These are phyloP conservation scores for Teleopsis dalmanni DNA, from an alignment of 1,140 invertebrate genomes.

Conservation along the genomic window DNA sequence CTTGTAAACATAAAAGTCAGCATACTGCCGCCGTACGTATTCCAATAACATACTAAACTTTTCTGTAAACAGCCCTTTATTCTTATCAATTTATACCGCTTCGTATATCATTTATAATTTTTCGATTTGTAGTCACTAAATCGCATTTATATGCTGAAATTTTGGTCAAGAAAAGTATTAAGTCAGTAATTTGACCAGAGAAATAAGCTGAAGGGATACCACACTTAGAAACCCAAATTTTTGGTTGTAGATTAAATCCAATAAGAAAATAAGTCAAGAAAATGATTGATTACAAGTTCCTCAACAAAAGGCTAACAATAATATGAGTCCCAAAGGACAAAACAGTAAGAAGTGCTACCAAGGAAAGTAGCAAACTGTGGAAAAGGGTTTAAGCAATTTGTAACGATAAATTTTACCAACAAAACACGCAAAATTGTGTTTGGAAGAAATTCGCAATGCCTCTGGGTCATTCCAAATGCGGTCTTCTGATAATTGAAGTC, in stretches of 20 bases:
- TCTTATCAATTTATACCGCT: no score
- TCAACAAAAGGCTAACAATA: conserved; percentile 4
- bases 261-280: conserved; percentile 10
- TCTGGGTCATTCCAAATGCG: conserved; percentile 1
- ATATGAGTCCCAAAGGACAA: conserved; percentile 8
- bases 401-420: conserved; percentile 2
- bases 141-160: conserved; percentile 10
- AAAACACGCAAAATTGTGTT: conserved; percentile 1
- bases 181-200: not conserved
- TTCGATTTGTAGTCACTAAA: conserved; percentile 11
- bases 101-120: conserved; percentile 8
- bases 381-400: conserved; percentile 9
- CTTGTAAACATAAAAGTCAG: no score
- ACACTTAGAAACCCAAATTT: not conserved
- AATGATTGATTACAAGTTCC: conserved; percentile 12
- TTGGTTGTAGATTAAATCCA: not conserved
- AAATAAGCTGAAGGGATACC: conserved; percentile 5
- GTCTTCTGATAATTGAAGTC: conserved; percentile 9
- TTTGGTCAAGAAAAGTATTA: not conserved
- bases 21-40: no score
- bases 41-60: no score
- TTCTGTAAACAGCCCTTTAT: no score
- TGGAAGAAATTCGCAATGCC: conserved; percentile 7
- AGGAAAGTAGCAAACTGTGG: not conserved
- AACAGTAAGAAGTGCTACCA: not conserved